These are phyloP conservation scores for Psittacula derbiana DNA, from an alignment of 2,797 vertebrate genomes.

Conservation along the genomic window DNA sequence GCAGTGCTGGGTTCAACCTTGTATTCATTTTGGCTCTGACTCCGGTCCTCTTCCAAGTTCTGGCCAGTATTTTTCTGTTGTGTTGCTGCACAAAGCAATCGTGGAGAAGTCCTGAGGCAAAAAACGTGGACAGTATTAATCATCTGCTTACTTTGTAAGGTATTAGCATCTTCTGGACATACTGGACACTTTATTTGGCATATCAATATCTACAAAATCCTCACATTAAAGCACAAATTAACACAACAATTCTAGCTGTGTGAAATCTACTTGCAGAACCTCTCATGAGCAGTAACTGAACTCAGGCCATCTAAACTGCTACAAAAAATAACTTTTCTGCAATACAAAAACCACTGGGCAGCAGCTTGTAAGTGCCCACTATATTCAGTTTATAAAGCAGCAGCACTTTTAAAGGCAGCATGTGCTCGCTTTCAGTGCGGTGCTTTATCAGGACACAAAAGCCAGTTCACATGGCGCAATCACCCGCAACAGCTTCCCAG, in stretches of 20 bases:
- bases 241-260: not conserved
- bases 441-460: not conserved
- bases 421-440: fast-evolving
- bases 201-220: fast-evolving
- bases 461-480: not conserved
- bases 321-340: not conserved
- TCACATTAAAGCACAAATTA: not conserved
- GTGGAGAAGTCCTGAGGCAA: slow-evolving; percentile 70
- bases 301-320: fast-evolving
- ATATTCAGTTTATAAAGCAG: not conserved
- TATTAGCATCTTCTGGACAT: not conserved
- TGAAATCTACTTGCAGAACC: not conserved
- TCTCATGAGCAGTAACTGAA: not conserved
- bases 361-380: fast-evolving
- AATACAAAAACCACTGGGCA: not conserved
- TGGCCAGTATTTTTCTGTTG: slow-evolving; percentile 84
- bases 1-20: slow-evolving; percentile 76
- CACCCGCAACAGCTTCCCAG: not conserved
- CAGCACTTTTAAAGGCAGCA: not conserved
- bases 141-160: not conserved
- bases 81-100: slow-evolving; percentile 86
- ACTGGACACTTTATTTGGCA: not conserved
- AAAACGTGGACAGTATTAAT: not conserved
- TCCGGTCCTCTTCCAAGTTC: slow-evolving; percentile 80
- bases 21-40: slow-evolving; percentile 61